Evolutionary conservation across 2,113 vertebrate species (phyloP).

Genomic region (Paralichthys olivaceus): DNA sequence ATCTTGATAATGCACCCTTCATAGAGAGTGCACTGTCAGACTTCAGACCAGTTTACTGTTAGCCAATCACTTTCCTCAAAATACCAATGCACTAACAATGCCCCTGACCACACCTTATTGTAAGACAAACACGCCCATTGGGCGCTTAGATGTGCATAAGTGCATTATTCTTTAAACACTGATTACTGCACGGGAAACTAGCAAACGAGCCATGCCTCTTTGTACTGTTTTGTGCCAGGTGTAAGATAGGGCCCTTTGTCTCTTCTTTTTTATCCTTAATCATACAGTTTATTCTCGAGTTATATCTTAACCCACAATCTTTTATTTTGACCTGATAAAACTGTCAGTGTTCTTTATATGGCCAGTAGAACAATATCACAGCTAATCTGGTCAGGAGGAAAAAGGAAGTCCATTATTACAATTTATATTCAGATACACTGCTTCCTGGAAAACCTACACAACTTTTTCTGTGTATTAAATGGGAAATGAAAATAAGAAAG

Average conservation of each 20-base stretch:
- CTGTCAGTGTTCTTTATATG: slow-evolving; percentile 6
- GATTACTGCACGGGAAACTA: too few relatives aligned
- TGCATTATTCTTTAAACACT: background rate
- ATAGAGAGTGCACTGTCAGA: too few relatives aligned
- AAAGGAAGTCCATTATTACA: slow-evolving; percentile 27
- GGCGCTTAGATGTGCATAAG: background rate
- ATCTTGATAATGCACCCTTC: too few relatives aligned
- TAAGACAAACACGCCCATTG: too few relatives aligned
- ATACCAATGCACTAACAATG: too few relatives aligned
- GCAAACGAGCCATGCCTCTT: too few relatives aligned
- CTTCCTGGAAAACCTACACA: background rate
- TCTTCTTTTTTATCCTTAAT: background rate
- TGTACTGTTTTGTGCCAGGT: background rate
- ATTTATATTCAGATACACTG: background rate
- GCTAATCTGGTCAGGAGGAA: slow-evolving; percentile 12
- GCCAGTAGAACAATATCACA: too few relatives aligned
- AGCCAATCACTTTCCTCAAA: too few relatives aligned
- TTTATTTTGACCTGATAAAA: background rate
- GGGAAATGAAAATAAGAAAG: background rate
- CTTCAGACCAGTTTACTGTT: too few relatives aligned
- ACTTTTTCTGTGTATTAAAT: background rate
- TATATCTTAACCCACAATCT: background rate
- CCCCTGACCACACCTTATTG: too few relatives aligned
- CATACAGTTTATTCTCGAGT: background rate
- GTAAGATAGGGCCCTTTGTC: background rate